Evolutionary conservation across 2,888 invertebrate genomes (phyloP).

Genomic region (Nomada fabriciana): DNA sequence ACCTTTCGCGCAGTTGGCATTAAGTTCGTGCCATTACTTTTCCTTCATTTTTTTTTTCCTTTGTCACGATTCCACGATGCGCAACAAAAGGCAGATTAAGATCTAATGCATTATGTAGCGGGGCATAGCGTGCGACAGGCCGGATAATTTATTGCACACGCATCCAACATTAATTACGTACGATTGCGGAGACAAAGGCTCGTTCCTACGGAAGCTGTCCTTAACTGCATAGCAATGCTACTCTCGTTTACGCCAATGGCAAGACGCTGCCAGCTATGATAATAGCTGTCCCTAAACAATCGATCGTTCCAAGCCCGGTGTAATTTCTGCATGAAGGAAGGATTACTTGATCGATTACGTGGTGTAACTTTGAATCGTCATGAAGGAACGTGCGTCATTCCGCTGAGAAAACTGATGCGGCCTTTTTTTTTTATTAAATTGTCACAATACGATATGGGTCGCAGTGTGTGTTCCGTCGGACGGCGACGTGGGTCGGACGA

Average conservation of each 20-base stretch:
- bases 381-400: background rate
- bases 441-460: background rate
- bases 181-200: conserved; percentile 44
- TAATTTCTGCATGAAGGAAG: background rate
- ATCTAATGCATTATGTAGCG: conserved; percentile 9
- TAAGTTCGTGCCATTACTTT: background rate
- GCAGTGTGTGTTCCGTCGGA: background rate
- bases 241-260: conserved; percentile 11
- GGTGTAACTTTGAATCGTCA: background rate
- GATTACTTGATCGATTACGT: conserved; percentile 12
- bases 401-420: background rate
- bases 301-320: background rate
- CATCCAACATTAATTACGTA: conserved; percentile 39
- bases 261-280: conserved; percentile 7
- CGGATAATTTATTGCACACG: conserved; percentile 36
- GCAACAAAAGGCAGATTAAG: conserved; percentile 13
- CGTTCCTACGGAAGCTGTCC: conserved; percentile 32
- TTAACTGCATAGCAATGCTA: conserved; percentile 14
- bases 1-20: background rate
- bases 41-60: background rate
- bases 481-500: conserved; percentile 2
- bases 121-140: conserved; percentile 13
- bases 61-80: background rate
- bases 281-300: conserved; percentile 4
- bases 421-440: background rate